Evolutionary conservation across 2,113 vertebrate species (phyloP).

Genomic region (Lophochroa leadbeateri): DNA sequence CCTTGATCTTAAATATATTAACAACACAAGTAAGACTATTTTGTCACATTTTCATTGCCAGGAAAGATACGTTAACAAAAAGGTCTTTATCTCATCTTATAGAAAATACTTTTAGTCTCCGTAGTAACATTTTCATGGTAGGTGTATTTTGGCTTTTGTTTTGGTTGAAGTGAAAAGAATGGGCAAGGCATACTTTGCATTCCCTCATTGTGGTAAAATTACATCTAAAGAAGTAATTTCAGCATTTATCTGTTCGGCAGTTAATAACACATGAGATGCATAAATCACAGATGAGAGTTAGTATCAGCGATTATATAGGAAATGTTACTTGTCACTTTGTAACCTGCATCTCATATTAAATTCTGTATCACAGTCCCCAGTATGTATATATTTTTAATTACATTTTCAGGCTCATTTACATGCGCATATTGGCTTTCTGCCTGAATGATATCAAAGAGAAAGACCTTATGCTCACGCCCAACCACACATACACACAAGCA

Average conservation of each 20-base stretch:
- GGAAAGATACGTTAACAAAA: background rate
- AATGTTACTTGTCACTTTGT: constrained; percentile 19
- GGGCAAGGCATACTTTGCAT: background rate
- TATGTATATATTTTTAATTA: constrained; percentile 69
- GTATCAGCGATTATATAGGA: background rate
- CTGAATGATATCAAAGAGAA: constrained; percentile 54
- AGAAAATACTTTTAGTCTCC: background rate
- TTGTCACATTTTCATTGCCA: background rate
- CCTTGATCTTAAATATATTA: background rate
- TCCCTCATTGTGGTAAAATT: background rate
- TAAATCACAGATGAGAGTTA: constrained; percentile 4
- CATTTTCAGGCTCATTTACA: constrained; percentile 68
- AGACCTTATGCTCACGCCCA: constrained; percentile 32
- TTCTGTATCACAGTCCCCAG: background rate
- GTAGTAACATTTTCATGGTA: background rate
- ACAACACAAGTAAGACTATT: background rate
- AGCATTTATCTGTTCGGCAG: background rate
- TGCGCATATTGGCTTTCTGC: constrained; percentile 65
- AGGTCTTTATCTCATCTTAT: background rate
- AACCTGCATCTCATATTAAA: constrained; percentile 15
- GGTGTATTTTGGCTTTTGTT: background rate
- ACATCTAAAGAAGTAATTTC: background rate
- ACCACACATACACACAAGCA: background rate
- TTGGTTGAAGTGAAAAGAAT: background rate
- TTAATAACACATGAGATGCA: background rate